Evolutionary conservation across 2,797 vertebrate genomes (phyloP).

Genomic region (Momotus momota): DNA sequence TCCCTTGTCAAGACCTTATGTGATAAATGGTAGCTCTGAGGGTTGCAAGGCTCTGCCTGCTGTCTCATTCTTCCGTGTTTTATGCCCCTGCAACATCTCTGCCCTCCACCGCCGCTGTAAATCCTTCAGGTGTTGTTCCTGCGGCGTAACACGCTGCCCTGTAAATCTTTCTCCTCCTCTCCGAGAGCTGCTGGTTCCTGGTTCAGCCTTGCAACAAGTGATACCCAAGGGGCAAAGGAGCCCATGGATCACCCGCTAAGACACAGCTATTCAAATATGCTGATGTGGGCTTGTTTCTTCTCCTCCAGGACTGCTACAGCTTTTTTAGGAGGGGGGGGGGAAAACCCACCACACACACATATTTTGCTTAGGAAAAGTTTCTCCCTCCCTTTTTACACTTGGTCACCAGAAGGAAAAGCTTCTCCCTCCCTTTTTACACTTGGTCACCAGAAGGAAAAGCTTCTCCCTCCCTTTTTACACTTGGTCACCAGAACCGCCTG

Average conservation of each 20-base stretch:
- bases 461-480: neutral
- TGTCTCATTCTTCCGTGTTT: constrained; percentile 51
- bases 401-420: neutral
- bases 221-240: constrained; percentile 14
- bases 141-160: neutral
- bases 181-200: constrained; percentile 55
- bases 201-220: neutral
- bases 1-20: neutral
- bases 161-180: constrained; percentile 59
- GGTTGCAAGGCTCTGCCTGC: constrained; percentile 5
- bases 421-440: neutral
- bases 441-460: neutral
- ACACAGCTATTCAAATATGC: neutral
- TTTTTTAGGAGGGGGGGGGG: neutral
- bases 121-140: constrained; percentile 27
- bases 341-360: too few relatives aligned
- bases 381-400: neutral
- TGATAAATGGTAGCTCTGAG: neutral
- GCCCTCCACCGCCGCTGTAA: constrained; percentile 2
- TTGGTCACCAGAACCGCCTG: neutral
- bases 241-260: neutral
- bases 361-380: neutral
- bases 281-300: rapidly evolving
- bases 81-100: constrained; percentile 43
- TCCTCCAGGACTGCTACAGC: neutral